Evolutionary conservation across 1,140 invertebrate genomes (phyloP), one percentile per base, ranked within the genome.

Genomic region (Copidosoma floridanum): DNA sequence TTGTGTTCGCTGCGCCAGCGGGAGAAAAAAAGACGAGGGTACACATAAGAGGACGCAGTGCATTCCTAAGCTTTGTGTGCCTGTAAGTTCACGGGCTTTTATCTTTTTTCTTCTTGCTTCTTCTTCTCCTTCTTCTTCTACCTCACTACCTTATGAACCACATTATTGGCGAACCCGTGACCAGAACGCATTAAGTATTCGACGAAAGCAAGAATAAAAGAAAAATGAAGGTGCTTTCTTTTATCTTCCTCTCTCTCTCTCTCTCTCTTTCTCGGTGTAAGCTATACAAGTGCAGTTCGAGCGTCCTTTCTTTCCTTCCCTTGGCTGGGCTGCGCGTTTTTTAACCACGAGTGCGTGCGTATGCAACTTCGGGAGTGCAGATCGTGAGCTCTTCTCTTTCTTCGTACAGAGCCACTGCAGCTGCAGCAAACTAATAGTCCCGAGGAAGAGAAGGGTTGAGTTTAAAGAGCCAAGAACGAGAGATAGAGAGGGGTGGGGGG

Each of bases 111-210:
- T 3, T 3, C 10, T 16, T 18, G 40, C 3, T 7, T 18, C 20
- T 18, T 14, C 40, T 7, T 7, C n/a, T 4, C 16, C 2, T 20
- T 43, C 18, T 20, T 43, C 40, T 20, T 20, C 40, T 10, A 7
- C 12, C n/a, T 53, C 20, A 32, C 16, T n/a, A 23, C 21, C n/a
- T n/a, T n/a, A 66, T 72, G 71, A 72, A 75, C 72, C 67, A 73
- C 70, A 75, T 75, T 75, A 75, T 75, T 71, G 70, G 67, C 68
- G 68, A 72, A 75, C 73, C 68, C 68, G 66, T 72, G 69, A 74
- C 71, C 72, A 64, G 64, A 62, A 68, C n/a, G n/a, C 70, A 74
- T 73, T 75, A 74, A 68, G 70, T 71, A 75, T 72, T 73, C 72
- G 60, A 56, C n/a, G n/a, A n/a, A n/a, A n/a, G n/a, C n/a, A n/a